Evolutionary conservation across 2,797 vertebrate species (phyloP).

Genomic region (Agapornis canus): DNA sequence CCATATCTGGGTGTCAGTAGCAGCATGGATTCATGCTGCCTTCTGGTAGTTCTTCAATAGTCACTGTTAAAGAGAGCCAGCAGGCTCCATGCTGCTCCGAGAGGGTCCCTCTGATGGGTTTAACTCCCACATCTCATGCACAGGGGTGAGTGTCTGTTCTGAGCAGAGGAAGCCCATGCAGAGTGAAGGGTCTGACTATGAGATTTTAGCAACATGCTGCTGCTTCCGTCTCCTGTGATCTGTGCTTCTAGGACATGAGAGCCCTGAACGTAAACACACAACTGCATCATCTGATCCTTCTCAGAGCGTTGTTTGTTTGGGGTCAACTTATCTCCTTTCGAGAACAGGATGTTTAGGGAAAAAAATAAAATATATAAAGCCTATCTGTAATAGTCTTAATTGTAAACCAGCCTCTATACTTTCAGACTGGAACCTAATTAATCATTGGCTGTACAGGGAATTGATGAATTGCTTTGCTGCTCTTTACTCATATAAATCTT

Average conservation of each 20-base stretch:
- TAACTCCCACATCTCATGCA: background rate
- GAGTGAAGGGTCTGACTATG: background rate
- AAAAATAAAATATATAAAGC: slow-evolving; percentile 3
- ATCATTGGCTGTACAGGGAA: slow-evolving; percentile 81
- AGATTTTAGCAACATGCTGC: background rate
- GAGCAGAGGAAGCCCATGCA: background rate
- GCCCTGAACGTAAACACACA: slow-evolving; percentile 26
- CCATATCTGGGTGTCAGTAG: background rate
- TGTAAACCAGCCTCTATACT: slow-evolving; percentile 72
- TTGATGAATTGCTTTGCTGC: slow-evolving; percentile 84
- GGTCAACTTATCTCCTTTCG: slow-evolving; percentile 54
- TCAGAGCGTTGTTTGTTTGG: slow-evolving; percentile 44
- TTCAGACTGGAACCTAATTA: slow-evolving; percentile 84
- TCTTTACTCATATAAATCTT: slow-evolving; percentile 91
- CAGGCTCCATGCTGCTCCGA: background rate
- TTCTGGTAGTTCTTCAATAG: background rate
- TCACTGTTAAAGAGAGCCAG: background rate
- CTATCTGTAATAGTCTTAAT: slow-evolving; percentile 73
- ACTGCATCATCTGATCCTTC: slow-evolving; percentile 44
- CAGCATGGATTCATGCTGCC: rapidly evolving
- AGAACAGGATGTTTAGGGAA: slow-evolving; percentile 53
- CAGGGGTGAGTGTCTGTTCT: rapidly evolving
- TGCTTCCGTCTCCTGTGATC: background rate
- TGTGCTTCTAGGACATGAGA: slow-evolving; percentile 9
- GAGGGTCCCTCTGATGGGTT: background rate